Evolutionary conservation across 2,113 vertebrate species (phyloP), one percentile per base, ranked within the genome.

Genomic region (Bagarius yarrelli): DNA sequence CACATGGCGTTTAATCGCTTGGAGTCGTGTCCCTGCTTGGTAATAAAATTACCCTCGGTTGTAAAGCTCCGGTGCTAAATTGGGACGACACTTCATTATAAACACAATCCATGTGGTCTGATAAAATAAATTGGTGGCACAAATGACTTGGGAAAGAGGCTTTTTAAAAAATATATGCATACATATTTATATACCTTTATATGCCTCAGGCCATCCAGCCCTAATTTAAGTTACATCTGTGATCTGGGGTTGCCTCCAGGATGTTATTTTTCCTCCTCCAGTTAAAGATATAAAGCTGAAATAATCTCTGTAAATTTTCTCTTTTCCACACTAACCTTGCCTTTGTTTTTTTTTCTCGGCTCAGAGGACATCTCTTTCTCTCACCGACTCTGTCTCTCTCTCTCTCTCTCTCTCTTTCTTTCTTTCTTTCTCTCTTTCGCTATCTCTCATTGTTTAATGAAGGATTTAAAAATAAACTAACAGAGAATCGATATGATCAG

Each of bases 171-270:
- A n/a, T n/a, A n/a, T n/a, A n/a, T n/a, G n/a, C n/a, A n/a, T n/a
- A n/a, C n/a, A n/a, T n/a, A n/a, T n/a, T n/a, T n/a, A n/a, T n/a
- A n/a, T n/a, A n/a, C n/a, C n/a, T n/a, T n/a, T n/a, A n/a, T n/a
- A n/a, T n/a, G n/a, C n/a, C n/a, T n/a, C n/a, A n/a, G n/a, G n/a
- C n/a, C n/a, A n/a, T 83, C 34, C 53, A n/a, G 63, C 81, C 79
- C 80, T 85, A 85, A 88, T 88, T 87, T 79, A 50, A 83, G 85
- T 81, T 79, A 79, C 80, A 70, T 77, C 79, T 88, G 72, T 84
- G 83, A 87, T 84, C 81, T 56, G 52, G 57, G 81, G 69, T 74
- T 82, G 83, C 81, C 80, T 72, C 79, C 67, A 59, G 82, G 64
- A 73, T 71, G 64, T 70, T 69, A 50, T 76, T 32, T 70, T 63